These are phyloP conservation scores for Hemaris fuciformis DNA, from an alignment of 2,888 invertebrate genomes.

Conservation along the genomic window DNA sequence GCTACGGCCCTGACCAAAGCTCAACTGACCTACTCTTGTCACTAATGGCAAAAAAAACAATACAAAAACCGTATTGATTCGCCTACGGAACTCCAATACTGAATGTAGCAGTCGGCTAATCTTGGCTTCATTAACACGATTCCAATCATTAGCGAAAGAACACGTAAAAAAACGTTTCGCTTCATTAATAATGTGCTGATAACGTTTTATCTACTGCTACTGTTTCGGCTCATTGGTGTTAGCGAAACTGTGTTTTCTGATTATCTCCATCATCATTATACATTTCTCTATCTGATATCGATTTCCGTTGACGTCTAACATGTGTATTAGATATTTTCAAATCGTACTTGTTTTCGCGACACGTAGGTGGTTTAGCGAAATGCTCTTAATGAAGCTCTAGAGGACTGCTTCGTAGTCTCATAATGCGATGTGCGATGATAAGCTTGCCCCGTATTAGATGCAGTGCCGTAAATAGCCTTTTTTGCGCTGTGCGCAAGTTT, in stretches of 20 bases:
- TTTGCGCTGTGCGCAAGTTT: too few species aligned
- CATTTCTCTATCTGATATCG: background rate
- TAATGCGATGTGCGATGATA: too few species aligned
- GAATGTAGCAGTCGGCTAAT: background rate
- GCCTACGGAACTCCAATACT: background rate
- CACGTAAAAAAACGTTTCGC: background rate
- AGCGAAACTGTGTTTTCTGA: background rate
- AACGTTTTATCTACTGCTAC: background rate
- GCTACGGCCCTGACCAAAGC: too few species aligned
- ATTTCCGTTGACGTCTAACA: background rate
- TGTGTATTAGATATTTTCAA: background rate
- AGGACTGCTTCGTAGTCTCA: too few species aligned
- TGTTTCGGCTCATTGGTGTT: background rate
- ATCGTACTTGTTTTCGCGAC: too few species aligned
- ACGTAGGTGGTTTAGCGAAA: too few species aligned
- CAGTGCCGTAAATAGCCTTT: too few species aligned
- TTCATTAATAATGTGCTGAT: background rate
- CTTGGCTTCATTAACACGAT: background rate
- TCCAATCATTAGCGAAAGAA: background rate
- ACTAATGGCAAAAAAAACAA: background rate
- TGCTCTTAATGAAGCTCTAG: too few species aligned
- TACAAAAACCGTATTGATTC: background rate
- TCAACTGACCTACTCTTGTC: too few species aligned
- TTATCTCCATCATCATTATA: background rate
- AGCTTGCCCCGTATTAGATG: too few species aligned